A percentile compares a stretch with the other conserved stretches of the same genome.
phyloP scores from a whole-genome alignment of 2,888 invertebrate genomes.

The Platycnemis pennipes region DNA sequence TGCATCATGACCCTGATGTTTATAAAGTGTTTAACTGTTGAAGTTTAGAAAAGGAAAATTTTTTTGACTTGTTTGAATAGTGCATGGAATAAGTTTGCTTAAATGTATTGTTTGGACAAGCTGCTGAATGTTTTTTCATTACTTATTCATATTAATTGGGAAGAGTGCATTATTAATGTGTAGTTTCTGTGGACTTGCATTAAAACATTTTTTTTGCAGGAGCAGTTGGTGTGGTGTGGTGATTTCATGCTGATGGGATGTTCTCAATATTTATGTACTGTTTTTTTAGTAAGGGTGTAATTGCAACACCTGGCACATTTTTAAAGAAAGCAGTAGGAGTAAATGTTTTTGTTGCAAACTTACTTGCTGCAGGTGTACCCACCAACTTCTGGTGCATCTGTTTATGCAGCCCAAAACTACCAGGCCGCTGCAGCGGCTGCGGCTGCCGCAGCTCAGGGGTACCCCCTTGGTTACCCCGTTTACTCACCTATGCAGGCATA shows the following conservation, averaged over 20 bases:
- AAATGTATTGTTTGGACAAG: slow-evolving; percentile 66
- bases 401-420: slow-evolving; percentile 67
- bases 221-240: slow-evolving; percentile 30
- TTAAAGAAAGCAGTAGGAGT: slow-evolving; percentile 54
- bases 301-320: slow-evolving; percentile 63
- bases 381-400: slow-evolving; percentile 68
- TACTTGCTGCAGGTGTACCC: slow-evolving; percentile 80
- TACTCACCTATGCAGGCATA: slow-evolving; percentile 86
- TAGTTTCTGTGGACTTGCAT: slow-evolving; percentile 66
- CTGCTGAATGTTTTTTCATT: slow-evolving; percentile 49
- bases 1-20: slow-evolving; percentile 63
- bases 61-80: slow-evolving; percentile 47
- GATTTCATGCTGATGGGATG: slow-evolving; percentile 61
- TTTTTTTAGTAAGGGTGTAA: slow-evolving; percentile 44
- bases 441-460: slow-evolving; percentile 82
- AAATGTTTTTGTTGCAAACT: slow-evolving; percentile 71
- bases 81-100: slow-evolving; percentile 60
- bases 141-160: slow-evolving; percentile 35
- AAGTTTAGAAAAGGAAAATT: slow-evolving; percentile 52
- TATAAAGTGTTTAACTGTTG: slow-evolving; percentile 61
- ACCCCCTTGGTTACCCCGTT: slow-evolving; percentile 88
- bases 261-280: slow-evolving; percentile 57
- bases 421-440: slow-evolving; percentile 71
- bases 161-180: slow-evolving; percentile 65
- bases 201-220: slow-evolving; percentile 52